Percentiles rank a stretch among this genome's conserved stretches.
These are phyloP conservation scores for Lampris incognitus DNA, from an alignment of 2,113 vertebrate genomes.

Conservation along the genomic window DNA sequence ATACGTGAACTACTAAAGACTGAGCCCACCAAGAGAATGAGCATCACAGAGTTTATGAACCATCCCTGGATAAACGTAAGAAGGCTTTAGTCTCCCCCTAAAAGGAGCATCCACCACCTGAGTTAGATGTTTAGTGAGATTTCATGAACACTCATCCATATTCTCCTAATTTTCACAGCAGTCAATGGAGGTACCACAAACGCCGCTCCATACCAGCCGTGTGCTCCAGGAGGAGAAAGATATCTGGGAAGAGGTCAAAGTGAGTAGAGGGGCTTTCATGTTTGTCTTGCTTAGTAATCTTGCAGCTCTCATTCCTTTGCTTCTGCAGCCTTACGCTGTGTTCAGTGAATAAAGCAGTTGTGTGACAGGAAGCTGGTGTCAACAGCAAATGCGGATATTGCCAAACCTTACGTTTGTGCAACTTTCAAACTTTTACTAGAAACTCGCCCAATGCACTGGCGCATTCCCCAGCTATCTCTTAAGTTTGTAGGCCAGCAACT, in stretches of 20 bases:
- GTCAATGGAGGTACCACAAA: conserved; percentile 90
- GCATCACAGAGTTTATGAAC: conserved; percentile 92
- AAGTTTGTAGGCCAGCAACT: too few species aligned
- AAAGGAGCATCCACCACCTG: conserved; percentile 1
- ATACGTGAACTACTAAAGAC: conserved; percentile 92
- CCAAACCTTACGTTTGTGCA: too few species aligned
- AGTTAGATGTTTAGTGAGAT: conserved; percentile 1
- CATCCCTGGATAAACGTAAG: conserved; percentile 95
- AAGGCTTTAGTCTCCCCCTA: too few species aligned
- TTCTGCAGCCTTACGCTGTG: too few species aligned
- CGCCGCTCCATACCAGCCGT: conserved; percentile 91
- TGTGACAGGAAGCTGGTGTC: too few species aligned
- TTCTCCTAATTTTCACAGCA: conserved; percentile 75
- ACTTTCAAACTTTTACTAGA: too few species aligned
- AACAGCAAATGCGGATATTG: too few species aligned
- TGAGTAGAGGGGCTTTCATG: conserved; percentile 59
- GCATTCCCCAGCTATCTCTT: too few species aligned
- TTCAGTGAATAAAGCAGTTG: too few species aligned
- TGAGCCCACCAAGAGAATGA: conserved; percentile 92
- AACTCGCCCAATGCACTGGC: too few species aligned
- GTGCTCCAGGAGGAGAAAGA: conserved; percentile 93
- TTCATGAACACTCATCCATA: not conserved
- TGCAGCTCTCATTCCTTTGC: not conserved
- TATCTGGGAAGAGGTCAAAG: conserved; percentile 93
- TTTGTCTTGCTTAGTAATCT: not conserved